A percentile compares a stretch with the other conserved stretches of the same genome.
Evolutionary conservation across 2,113 vertebrate species (phyloP).

Genomic region (Tenebrosternarchus preto): DNA sequence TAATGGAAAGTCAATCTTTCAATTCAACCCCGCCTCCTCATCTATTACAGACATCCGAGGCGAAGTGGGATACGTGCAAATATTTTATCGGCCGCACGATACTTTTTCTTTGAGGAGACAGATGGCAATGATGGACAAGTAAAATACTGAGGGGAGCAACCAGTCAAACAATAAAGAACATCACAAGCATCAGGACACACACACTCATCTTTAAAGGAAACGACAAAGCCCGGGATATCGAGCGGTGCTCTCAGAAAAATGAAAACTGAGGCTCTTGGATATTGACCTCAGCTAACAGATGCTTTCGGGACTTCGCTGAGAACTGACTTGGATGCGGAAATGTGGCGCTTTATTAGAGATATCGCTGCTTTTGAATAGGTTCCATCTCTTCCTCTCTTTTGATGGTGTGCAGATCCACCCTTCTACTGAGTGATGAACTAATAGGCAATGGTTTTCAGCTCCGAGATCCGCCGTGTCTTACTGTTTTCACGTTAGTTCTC

Average conservation of each 20-base stretch:
- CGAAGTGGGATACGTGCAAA: constrained; percentile 75
- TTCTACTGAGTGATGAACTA: constrained; percentile 87
- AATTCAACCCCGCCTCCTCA: constrained; percentile 84
- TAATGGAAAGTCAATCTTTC: constrained; percentile 86
- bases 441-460: constrained; percentile 87
- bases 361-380: constrained; percentile 90
- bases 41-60: constrained; percentile 77
- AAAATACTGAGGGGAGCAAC: constrained; percentile 53
- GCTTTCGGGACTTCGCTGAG: constrained; percentile 70
- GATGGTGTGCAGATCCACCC: constrained; percentile 94
- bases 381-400: constrained; percentile 87
- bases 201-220: constrained; percentile 39
- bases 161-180: constrained; percentile 50
- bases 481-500: constrained; percentile 84
- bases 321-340: constrained; percentile 75
- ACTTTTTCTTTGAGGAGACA: constrained; percentile 64
- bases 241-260: constrained; percentile 72
- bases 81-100: constrained; percentile 61
- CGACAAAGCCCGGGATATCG: constrained; percentile 58
- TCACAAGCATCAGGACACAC: constrained; percentile 60
- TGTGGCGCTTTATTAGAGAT: constrained; percentile 73
- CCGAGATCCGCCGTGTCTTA: constrained; percentile 78
- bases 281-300: constrained; percentile 73
- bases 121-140: constrained; percentile 65
- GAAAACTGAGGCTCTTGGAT: constrained; percentile 67